A percentile compares a stretch with the other conserved stretches of the same genome.
These are phyloP conservation scores for Sarcoramphus papa DNA, from an alignment of 2,797 vertebrate species.

Conservation along the genomic window DNA sequence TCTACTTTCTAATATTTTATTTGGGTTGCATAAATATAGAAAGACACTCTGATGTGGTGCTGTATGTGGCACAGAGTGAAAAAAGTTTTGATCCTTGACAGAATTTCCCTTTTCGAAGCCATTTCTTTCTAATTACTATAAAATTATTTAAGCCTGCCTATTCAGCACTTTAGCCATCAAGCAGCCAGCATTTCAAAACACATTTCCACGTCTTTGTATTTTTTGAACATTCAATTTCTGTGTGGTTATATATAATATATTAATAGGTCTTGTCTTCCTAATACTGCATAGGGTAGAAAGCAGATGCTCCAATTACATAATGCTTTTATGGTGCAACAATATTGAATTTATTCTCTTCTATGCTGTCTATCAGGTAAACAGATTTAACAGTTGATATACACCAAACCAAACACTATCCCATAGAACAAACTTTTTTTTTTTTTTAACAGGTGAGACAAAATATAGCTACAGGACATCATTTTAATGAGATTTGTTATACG, in stretches of 20 bases:
- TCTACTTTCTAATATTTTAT: not conserved
- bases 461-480: not conserved
- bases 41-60: too few species aligned
- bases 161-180: not conserved
- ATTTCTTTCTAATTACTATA: not conserved
- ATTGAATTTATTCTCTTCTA: not conserved
- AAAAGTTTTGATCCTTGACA: not conserved
- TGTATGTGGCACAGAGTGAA: not conserved
- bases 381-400: not conserved
- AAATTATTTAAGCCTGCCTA: not conserved
- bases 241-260: not conserved
- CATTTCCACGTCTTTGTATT: not conserved
- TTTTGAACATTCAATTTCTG: not conserved
- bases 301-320: not conserved
- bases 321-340: not conserved
- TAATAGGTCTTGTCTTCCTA: not conserved
- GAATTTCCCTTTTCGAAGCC: not conserved
- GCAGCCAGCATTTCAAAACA: not conserved
- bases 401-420: not conserved
- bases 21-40: not conserved
- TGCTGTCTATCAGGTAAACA: not conserved
- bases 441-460: not conserved
- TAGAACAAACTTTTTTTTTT: not conserved
- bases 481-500: not conserved
- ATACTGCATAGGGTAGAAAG: not conserved